Conservation (phyloP, 2,888 invertebrate genomes). For the Trissolcus japonicus region DNA sequence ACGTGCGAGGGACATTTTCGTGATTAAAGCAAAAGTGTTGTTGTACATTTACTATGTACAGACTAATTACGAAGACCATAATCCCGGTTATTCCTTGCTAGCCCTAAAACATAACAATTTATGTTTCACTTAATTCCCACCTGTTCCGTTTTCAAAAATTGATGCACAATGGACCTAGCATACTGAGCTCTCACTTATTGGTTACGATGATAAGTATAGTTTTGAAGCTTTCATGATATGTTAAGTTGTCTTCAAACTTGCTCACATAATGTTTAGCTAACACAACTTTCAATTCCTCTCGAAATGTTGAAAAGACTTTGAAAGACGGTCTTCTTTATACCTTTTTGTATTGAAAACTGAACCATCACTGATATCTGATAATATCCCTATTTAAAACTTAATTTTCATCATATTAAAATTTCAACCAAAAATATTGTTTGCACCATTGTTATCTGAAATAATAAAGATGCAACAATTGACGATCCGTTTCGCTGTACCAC, state of each 20-base stretch:
- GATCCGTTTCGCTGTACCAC: too few relatives aligned
- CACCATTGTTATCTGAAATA: too few relatives aligned
- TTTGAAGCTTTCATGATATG: slow-evolving; percentile 1
- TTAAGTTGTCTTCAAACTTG: too few relatives aligned
- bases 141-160: slow-evolving; percentile 8
- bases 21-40: too few relatives aligned
- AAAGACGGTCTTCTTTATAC: neutral
- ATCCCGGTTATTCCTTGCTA: slow-evolving; percentile 21
- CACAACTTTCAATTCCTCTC: too few relatives aligned
- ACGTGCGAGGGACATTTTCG: too few relatives aligned
- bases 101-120: slow-evolving; percentile 1
- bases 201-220: slow-evolving; percentile 12
- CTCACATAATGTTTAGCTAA: neutral
- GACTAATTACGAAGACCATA: slow-evolving; percentile 5
- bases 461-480: too few relatives aligned
- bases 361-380: too few relatives aligned
- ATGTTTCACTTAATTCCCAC: neutral
- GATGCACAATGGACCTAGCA: slow-evolving; percentile 24
- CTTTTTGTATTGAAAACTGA: too few relatives aligned
- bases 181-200: slow-evolving; percentile 29
- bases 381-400: too few relatives aligned
- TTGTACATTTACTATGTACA: neutral
- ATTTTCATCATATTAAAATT: too few relatives aligned
- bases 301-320: neutral
- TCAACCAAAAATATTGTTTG: too few relatives aligned